phyloP scores from a whole-genome alignment of 2,888 invertebrate species.

The Mythimna pallens region DNA sequence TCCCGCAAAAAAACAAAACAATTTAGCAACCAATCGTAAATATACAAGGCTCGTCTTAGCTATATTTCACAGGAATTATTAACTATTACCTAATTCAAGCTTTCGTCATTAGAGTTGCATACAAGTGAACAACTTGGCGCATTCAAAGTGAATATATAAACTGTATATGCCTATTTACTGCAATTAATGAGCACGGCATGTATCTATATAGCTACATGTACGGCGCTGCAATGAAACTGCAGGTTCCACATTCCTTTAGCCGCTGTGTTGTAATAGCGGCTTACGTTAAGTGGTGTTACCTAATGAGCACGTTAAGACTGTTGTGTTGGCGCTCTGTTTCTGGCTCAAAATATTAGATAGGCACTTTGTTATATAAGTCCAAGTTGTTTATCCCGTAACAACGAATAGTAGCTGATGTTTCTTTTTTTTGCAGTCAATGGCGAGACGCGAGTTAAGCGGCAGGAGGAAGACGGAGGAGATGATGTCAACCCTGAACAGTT shows the following conservation, averaged over 20 bases:
- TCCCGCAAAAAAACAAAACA: conserved; percentile 29
- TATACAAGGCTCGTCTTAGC: conserved; percentile 8
- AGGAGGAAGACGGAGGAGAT: conserved; percentile 92
- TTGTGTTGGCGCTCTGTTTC: conserved; percentile 42
- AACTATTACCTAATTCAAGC: conserved; percentile 27
- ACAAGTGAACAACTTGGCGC: conserved; percentile 18
- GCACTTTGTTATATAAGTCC: conserved; percentile 7
- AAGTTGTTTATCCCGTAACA: conserved; percentile 10
- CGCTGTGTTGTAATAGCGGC: conserved; percentile 85
- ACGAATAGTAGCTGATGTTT: conserved; percentile 3
- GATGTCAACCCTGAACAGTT: conserved; percentile 94
- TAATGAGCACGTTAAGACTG: conserved; percentile 75
- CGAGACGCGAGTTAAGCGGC: conserved; percentile 90
- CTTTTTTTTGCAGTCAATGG: conserved; percentile 79
- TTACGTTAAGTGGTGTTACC: conserved; percentile 85
- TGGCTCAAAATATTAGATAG: conserved; percentile 36
- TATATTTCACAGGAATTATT: conserved; percentile 3
- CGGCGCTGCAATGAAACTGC: conserved; percentile 78
- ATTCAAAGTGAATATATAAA: conserved; percentile 37
- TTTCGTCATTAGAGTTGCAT: conserved; percentile 29
- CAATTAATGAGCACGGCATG: conserved; percentile 71
- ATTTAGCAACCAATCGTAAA: conserved; percentile 7
- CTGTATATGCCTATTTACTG: conserved; percentile 52
- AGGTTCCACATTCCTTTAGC: conserved; percentile 80
- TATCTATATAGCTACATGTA: conserved; percentile 56